Evolutionary conservation across 2,113 vertebrate species (phyloP).

Genomic region (Callospermophilus lateralis): DNA sequence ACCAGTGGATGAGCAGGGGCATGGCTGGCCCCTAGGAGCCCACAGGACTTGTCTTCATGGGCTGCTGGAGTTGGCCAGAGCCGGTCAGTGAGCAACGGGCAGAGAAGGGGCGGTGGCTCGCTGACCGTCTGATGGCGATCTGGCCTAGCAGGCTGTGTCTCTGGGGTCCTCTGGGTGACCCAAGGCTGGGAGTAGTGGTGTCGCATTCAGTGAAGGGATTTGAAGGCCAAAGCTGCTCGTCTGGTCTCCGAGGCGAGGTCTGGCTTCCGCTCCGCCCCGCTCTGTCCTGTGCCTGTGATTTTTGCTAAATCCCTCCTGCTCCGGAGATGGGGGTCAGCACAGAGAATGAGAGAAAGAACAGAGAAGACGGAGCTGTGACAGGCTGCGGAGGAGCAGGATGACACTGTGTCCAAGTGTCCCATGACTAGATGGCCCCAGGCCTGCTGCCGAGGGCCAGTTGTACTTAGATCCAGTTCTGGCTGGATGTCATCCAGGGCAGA

Average conservation of each 20-base stretch:
- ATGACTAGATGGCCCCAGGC: slow-evolving; percentile 14
- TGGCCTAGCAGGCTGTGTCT: no score
- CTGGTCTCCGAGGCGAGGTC: not conserved
- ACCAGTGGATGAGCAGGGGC: no score
- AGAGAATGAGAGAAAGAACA: slow-evolving; percentile 18
- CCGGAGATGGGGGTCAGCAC: slow-evolving; percentile 65
- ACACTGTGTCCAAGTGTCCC: not conserved
- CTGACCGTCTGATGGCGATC: accelerated
- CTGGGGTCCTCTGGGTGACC: not conserved
- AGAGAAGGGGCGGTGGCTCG: not conserved
- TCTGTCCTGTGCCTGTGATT: slow-evolving; percentile 33
- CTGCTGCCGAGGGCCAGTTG: not conserved
- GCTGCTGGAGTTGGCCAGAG: not conserved
- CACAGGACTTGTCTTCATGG: not conserved
- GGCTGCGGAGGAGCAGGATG: slow-evolving; percentile 27
- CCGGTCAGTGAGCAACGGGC: not conserved
- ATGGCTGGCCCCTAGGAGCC: accelerated
- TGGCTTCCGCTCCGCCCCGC: not conserved
- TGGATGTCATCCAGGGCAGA: not conserved
- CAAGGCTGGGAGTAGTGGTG: not conserved
- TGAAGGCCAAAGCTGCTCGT: not conserved
- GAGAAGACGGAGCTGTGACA: slow-evolving; percentile 58
- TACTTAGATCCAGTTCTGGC: not conserved
- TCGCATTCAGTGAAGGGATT: not conserved
- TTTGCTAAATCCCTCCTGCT: slow-evolving; percentile 36